phyloP scores from a whole-genome alignment of 2,888 invertebrate species.

The Leptopilina drosophilae region DNA sequence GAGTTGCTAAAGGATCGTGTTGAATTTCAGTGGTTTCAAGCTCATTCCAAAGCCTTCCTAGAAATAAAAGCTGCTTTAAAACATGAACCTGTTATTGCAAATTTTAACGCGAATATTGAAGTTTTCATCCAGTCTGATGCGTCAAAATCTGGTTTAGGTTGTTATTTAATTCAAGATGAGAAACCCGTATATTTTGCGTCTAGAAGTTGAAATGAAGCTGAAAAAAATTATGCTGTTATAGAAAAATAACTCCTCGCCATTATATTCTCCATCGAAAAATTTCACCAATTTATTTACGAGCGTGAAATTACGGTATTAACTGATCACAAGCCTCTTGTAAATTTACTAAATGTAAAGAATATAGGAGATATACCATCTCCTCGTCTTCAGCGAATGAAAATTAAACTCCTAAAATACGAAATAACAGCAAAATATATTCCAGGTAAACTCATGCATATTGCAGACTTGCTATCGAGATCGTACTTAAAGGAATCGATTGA shows the following conservation, averaged over 20 bases:
- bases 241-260: slow-evolving; percentile 72
- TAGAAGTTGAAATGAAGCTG: slow-evolving; percentile 62
- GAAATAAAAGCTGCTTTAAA: slow-evolving; percentile 42
- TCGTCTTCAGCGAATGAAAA: slow-evolving; percentile 63
- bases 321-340: slow-evolving; percentile 70
- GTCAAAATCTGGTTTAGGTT: slow-evolving; percentile 64
- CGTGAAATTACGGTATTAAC: slow-evolving; percentile 59
- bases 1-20: slow-evolving; percentile 54
- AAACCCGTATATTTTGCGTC: slow-evolving; percentile 69
- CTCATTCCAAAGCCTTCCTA: slow-evolving; percentile 42
- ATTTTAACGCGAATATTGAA: neutral
- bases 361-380: slow-evolving; percentile 62
- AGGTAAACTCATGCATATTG: slow-evolving; percentile 62
- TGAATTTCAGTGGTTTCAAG: slow-evolving; percentile 46
- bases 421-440: slow-evolving; percentile 58
- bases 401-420: slow-evolving; percentile 64
- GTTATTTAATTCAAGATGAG: slow-evolving; percentile 66
- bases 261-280: slow-evolving; percentile 66
- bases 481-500: slow-evolving; percentile 45
- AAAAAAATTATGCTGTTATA: slow-evolving; percentile 71
- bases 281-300: slow-evolving; percentile 67
- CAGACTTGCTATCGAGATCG: slow-evolving; percentile 62
- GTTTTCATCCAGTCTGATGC: slow-evolving; percentile 40
- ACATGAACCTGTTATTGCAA: neutral
- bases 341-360: slow-evolving; percentile 58